Base-by-base conservation (phyloP, 1,140 invertebrate genomes). In the Diachasmimorpha longicaudata region DNA sequence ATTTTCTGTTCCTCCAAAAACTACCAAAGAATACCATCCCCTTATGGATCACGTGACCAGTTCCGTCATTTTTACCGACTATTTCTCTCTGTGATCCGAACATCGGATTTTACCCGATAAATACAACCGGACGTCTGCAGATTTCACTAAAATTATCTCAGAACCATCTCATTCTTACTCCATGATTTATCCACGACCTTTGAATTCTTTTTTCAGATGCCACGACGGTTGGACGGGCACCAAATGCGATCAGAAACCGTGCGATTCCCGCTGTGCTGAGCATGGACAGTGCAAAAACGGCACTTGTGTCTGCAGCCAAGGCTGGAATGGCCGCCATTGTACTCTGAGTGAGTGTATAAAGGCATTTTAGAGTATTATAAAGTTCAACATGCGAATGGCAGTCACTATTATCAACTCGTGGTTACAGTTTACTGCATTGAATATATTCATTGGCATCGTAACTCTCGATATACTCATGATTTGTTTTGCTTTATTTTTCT, bases 241-340 rank as follows among this genome's bases (percentile, higher is more conserved):
- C 58, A 92, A 95, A 66, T 99, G 98, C 86, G 96, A 98, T 86
- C 94, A 95, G 82, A 90, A 95, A 76, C 94, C 95, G 13, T 98
- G 97, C 87, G 96, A 97, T 84, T 85, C 92, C n/a, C 93, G 98
- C 70, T 98, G 97, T 85, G 93, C 93, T n/a, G 96, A 97, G 80
- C 96, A 97, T 83, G 98, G 98, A 0, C 95, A 97, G 86, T 99
- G 98, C 88, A 94, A 96, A 84, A 99, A 99, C 87, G 98, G 98
- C 39, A 98, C 96, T 25, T 99, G 98, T 87, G 94, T 97, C 55
- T 99, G 98, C 87, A 94, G 95, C 19, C 95, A 96, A 87, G 98
- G 98, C 72, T 99, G 97, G 97, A 99, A 99, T 89, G 98, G 98
- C 77, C 93, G 94, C 82, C 97, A 98, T 84, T 99, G 98, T 89